Conservation (phyloP, 2,113 vertebrate genomes). For the Otus sunia region DNA sequence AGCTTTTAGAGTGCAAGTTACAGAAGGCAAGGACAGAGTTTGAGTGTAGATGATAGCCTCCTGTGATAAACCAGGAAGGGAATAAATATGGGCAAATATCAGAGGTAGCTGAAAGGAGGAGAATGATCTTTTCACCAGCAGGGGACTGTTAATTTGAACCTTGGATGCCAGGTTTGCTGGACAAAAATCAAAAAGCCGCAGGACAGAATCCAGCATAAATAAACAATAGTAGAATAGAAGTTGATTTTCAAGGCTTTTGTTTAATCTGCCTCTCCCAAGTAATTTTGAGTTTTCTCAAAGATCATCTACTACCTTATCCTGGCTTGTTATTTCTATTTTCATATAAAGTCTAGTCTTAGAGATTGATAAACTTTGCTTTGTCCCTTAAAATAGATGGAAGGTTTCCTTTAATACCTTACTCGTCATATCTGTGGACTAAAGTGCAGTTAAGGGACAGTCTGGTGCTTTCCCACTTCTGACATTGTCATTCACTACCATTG, state of each 20-base stretch:
- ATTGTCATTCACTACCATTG: not conserved
- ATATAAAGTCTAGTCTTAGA: not conserved
- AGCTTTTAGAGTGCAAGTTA: not conserved
- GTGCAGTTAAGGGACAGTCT: not conserved
- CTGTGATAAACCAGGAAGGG: not conserved
- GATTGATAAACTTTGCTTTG: not conserved
- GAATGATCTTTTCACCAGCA: not conserved
- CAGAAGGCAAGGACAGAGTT: not conserved
- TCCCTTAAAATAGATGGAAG: not conserved
- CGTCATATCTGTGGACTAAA: not conserved
- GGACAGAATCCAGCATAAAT: not conserved
- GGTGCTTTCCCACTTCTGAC: not conserved
- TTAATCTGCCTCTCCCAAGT: not conserved
- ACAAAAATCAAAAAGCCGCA: not conserved
- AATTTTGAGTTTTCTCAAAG: not conserved
- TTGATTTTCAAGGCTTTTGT: not conserved
- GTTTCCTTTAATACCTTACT: not conserved
- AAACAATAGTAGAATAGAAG: not conserved
- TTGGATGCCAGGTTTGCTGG: not conserved
- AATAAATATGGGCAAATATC: not conserved
- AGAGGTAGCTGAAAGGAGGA: not conserved
- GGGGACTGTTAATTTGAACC: not conserved
- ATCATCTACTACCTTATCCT: not conserved
- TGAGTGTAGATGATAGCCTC: not conserved
- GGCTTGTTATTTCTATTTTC: not conserved